These are phyloP conservation scores for Alexandromys fortis DNA, from an alignment of 2,113 vertebrate genomes.

Conservation along the genomic window DNA sequence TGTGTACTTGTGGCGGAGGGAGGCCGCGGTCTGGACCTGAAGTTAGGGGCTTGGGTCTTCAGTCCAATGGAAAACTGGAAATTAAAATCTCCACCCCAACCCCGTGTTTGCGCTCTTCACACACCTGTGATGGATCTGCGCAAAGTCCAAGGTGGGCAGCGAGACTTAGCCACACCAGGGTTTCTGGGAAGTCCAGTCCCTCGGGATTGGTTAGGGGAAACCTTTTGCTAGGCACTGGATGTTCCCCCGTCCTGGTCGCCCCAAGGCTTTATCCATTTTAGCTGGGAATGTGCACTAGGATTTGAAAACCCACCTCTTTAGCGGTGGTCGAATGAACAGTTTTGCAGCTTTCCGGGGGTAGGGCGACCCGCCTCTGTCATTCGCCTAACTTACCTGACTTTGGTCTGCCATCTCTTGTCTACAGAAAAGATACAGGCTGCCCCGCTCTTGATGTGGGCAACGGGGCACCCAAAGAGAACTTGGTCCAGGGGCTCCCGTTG, in stretches of 20 bases:
- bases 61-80: too few relatives aligned
- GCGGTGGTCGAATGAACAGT: too few relatives aligned
- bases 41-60: background rate
- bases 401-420: background rate
- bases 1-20: background rate
- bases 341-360: too few relatives aligned
- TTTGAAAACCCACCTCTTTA: background rate
- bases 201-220: background rate
- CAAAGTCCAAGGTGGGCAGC: too few relatives aligned
- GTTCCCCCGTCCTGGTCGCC: rapidly evolving
- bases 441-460: background rate
- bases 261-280: background rate
- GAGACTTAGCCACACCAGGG: too few relatives aligned
- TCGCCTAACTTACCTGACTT: background rate
- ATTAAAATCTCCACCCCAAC: background rate
- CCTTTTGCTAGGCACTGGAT: background rate
- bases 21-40: too few relatives aligned
- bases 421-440: background rate
- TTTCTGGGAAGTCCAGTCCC: background rate
- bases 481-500: background rate
- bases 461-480: rapidly evolving
- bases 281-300: background rate
- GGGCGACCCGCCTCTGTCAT: background rate
- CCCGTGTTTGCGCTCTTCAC: background rate
- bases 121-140: background rate